Evolutionary conservation across 2,113 vertebrate species (phyloP).

Genomic region (Phodopus roborovskii): DNA sequence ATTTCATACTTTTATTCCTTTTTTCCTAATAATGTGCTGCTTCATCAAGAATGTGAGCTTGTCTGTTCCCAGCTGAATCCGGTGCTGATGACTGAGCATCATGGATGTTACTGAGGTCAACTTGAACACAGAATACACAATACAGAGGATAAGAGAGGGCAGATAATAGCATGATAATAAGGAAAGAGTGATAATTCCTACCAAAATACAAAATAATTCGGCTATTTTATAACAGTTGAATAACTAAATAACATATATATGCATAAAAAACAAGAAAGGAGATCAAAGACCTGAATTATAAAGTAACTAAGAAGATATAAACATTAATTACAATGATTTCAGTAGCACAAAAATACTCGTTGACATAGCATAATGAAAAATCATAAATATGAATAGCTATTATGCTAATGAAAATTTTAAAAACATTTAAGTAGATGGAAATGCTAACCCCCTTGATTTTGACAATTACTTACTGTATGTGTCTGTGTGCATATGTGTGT

Average conservation of each 20-base stretch:
- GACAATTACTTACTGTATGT: background rate
- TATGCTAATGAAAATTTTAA: background rate
- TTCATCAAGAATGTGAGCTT: conserved; percentile 44
- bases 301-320: background rate
- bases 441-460: background rate
- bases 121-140: background rate
- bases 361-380: background rate
- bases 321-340: background rate
- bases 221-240: background rate
- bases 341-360: background rate
- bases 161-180: background rate
- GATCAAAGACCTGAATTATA: background rate
- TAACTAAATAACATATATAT: background rate
- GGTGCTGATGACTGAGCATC: conserved; percentile 3
- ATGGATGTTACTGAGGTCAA: background rate
- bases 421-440: background rate
- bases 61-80: background rate
- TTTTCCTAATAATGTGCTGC: conserved; percentile 27
- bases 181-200: background rate
- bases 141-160: background rate
- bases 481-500: background rate
- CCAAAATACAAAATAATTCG: background rate
- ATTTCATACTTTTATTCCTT: conserved; percentile 26
- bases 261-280: background rate
- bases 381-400: background rate